Conservation (phyloP, 2,888 invertebrate genomes). For the Fissipunctia ypsillon region DNA sequence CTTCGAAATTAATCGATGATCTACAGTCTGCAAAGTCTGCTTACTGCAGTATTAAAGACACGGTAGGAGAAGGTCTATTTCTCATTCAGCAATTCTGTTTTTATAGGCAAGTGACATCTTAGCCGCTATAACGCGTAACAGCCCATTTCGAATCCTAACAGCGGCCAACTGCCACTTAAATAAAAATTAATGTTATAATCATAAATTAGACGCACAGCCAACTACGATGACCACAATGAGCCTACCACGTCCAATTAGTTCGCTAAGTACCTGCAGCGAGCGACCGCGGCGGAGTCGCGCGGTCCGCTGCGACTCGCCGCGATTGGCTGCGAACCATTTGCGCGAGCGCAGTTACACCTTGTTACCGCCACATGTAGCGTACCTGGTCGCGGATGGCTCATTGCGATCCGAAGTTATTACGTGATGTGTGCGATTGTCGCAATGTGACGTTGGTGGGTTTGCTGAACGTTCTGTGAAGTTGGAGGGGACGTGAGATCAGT, state of each 20-base stretch:
- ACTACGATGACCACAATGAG: constrained; percentile 65
- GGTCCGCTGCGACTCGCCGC: constrained; percentile 61
- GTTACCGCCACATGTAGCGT: constrained; percentile 77
- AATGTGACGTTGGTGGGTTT: constrained; percentile 15
- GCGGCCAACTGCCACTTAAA: constrained; percentile 28
- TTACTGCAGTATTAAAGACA: background rate
- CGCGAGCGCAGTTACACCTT: constrained; percentile 75
- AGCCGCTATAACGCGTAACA: background rate
- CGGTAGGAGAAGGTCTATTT: background rate
- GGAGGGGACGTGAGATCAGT: background rate
- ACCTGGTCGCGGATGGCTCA: constrained; percentile 67
- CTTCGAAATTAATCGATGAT: constrained; percentile 2
- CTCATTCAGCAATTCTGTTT: background rate
- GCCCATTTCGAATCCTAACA: constrained; percentile 12
- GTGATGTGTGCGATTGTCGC: constrained; percentile 50
- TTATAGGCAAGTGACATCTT: background rate
- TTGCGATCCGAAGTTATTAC: constrained; percentile 63
- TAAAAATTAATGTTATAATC: constrained; percentile 57
- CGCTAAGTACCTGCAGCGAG: constrained; percentile 63
- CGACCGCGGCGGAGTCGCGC: constrained; percentile 52
- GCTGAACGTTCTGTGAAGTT: background rate
- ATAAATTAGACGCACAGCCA: constrained; percentile 61
- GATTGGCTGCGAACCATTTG: constrained; percentile 74
- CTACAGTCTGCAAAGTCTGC: background rate
- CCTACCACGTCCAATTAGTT: constrained; percentile 69